phyloP scores from a whole-genome alignment of 2,888 invertebrate species.

The Axea sp. region DNA sequence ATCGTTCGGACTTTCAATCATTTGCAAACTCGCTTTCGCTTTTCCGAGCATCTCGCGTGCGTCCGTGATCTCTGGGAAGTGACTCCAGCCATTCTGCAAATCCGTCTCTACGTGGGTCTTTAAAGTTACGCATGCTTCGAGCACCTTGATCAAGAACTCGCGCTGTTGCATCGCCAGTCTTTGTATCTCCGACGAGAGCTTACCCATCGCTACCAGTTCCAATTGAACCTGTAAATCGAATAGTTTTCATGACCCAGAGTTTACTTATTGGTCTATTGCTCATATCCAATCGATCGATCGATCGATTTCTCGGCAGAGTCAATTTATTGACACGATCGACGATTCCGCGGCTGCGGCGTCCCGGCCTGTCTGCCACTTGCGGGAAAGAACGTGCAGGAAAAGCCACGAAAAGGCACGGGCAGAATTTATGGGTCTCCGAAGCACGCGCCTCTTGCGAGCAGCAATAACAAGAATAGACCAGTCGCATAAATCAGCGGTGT shows the following conservation, averaged over 20 bases:
- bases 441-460: conserved; percentile 49
- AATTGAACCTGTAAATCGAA: conserved; percentile 83
- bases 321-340: conserved; percentile 71
- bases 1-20: conserved; percentile 82
- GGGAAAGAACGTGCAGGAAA: conserved; percentile 36
- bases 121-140: conserved; percentile 87
- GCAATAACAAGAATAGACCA: conserved; percentile 40
- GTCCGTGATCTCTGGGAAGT: conserved; percentile 84
- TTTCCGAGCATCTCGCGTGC: conserved; percentile 84
- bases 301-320: conserved; percentile 50
- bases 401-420: conserved; percentile 30
- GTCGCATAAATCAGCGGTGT: conserved; percentile 48
- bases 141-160: conserved; percentile 85
- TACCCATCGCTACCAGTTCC: conserved; percentile 85
- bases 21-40: conserved; percentile 82
- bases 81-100: conserved; percentile 84
- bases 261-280: too few relatives aligned
- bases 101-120: conserved; percentile 89
- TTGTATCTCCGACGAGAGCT: conserved; percentile 86
- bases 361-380: conserved; percentile 8
- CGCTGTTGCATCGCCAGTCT: conserved; percentile 86
- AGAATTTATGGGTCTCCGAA: conserved; percentile 53
- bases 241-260: too few relatives aligned
- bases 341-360: conserved; percentile 38
- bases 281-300: conserved; percentile 72